Conservation (phyloP, 2,888 invertebrate species). For the Tridacna gigas region DNA sequence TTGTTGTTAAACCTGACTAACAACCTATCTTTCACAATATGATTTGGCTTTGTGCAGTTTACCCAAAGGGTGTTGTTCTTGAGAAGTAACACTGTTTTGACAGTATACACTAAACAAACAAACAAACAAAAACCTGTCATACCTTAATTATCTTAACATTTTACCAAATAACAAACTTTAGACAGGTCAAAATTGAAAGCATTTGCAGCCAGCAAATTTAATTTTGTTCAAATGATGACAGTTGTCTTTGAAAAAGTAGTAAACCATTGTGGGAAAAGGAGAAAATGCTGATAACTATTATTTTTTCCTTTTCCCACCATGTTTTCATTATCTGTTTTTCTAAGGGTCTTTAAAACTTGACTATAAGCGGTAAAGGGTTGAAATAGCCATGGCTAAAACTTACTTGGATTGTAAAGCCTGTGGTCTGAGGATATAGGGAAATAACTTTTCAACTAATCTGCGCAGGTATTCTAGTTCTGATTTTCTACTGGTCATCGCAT, state of each 20-base stretch:
- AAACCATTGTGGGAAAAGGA: neutral
- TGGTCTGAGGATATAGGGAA: slow-evolving; percentile 84
- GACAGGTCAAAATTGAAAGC: too few relatives aligned
- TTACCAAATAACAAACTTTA: too few relatives aligned
- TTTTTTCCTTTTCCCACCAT: neutral
- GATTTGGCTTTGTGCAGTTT: too few relatives aligned
- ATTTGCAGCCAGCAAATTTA: too few relatives aligned
- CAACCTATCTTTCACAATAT: too few relatives aligned
- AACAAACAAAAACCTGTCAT: too few relatives aligned
- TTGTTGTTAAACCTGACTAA: too few relatives aligned
- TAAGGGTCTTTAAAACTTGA: neutral
- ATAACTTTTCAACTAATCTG: slow-evolving; percentile 80
- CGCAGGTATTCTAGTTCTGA: slow-evolving; percentile 84
- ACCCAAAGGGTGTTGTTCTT: too few relatives aligned
- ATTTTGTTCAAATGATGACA: neutral
- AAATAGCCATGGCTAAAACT: slow-evolving; percentile 13
- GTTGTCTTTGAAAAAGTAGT: neutral
- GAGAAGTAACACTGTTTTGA: too few relatives aligned
- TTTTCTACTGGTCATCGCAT: slow-evolving; percentile 82
- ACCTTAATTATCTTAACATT: too few relatives aligned
- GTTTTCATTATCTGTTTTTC: neutral
- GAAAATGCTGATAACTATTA: neutral
- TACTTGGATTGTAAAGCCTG: slow-evolving; percentile 84
- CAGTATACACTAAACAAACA: too few relatives aligned
- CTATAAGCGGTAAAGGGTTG: neutral